Evolutionary conservation across 2,888 invertebrate genomes (phyloP).

Genomic region (Mythimna lalbum): DNA sequence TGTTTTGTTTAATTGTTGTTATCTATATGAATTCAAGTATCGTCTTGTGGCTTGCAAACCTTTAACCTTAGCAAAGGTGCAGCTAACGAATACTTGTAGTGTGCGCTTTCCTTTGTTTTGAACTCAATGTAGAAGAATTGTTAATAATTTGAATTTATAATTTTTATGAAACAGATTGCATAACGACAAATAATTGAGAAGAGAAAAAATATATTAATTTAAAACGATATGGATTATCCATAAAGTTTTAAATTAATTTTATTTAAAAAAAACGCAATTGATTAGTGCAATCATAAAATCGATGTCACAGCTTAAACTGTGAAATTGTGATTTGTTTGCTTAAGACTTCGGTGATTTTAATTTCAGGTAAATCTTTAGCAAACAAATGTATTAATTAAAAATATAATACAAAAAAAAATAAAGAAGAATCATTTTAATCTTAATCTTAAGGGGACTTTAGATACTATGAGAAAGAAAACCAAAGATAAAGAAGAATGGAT

Average conservation of each 20-base stretch:
- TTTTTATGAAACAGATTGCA: not conserved
- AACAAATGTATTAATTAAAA: slow-evolving; percentile 10
- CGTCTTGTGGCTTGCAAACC: too few species aligned
- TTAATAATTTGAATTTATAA: not conserved
- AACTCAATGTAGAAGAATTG: not conserved
- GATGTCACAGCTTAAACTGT: slow-evolving; percentile 8
- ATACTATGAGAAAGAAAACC: not conserved
- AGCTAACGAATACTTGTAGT: too few species aligned
- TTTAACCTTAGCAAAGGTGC: not conserved
- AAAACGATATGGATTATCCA: not conserved
- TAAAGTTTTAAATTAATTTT: not conserved
- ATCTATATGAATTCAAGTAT: not conserved
- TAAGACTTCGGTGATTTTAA: not conserved
- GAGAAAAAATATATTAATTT: not conserved
- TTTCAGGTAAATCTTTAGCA: too few species aligned
- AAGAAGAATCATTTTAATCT: not conserved
- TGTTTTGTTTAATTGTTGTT: not conserved
- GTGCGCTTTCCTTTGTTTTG: not conserved
- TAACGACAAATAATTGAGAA: not conserved
- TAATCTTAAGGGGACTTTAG: not conserved
- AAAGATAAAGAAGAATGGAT: too few species aligned
- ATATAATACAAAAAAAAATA: not conserved
- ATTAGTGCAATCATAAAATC: slow-evolving; percentile 3
- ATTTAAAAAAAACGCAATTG: not conserved
- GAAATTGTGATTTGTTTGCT: slow-evolving; percentile 31